Conservation (phyloP, 1,140 invertebrate species). For the Platorchestia sp. region DNA sequence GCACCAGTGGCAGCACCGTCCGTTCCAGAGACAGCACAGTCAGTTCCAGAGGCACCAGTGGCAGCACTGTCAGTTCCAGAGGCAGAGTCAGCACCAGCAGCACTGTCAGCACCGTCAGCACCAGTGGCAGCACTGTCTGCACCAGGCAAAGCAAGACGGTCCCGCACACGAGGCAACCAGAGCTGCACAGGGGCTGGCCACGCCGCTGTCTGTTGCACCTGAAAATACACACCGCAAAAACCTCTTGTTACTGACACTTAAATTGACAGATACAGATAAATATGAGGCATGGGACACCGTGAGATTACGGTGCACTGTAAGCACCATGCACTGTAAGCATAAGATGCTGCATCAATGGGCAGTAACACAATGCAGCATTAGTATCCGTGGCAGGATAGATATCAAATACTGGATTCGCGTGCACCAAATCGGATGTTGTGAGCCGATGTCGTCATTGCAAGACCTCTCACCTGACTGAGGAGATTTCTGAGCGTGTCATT, state of each 20-base stretch:
- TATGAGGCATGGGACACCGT: too few relatives aligned
- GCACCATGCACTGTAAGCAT: too few relatives aligned
- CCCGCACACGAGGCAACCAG: neutral
- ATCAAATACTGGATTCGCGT: too few relatives aligned
- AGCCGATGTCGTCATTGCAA: neutral
- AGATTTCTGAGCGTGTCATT: neutral
- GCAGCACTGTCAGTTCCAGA: neutral
- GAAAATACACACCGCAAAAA: neutral
- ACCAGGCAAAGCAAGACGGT: neutral
- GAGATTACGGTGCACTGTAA: too few relatives aligned
- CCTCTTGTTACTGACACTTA: too few relatives aligned
- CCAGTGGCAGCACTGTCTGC: neutral
- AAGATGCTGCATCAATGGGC: too few relatives aligned
- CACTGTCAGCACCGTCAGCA: neutral
- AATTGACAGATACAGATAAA: too few relatives aligned
- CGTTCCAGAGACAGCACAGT: neutral
- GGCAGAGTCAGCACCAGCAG: neutral
- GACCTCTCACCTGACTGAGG: neutral
- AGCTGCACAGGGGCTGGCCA: neutral
- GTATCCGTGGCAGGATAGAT: too few relatives aligned
- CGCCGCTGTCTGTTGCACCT: neutral
- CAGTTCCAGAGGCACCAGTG: neutral
- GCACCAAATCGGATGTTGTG: neutral
- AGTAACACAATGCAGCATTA: too few relatives aligned
- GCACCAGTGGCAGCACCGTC: neutral